Evolutionary conservation across 2,888 invertebrate genomes (phyloP).

Genomic region (Lottia scabra): DNA sequence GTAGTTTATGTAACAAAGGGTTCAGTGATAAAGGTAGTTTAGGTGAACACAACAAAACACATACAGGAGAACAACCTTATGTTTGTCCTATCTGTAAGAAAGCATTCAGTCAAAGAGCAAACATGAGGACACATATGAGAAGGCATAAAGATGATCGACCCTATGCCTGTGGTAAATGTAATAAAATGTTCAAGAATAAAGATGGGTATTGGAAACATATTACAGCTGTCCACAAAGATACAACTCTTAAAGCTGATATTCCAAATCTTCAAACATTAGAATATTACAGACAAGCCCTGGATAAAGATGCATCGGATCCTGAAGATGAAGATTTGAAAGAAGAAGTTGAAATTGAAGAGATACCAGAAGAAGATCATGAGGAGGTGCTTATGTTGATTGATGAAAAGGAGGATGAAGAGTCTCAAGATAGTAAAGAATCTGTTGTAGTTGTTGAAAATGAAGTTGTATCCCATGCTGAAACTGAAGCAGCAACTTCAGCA

Average conservation of each 20-base stretch:
- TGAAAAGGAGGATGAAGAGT: too few species aligned
- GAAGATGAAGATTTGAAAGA: not conserved
- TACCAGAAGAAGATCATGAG: too few species aligned
- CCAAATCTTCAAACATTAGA: not conserved
- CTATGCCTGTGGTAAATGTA: slow-evolving; percentile 10
- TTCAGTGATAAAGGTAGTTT: slow-evolving; percentile 17
- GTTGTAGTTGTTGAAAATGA: too few species aligned
- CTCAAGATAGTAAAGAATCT: too few species aligned
- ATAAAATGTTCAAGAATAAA: slow-evolving; percentile 13
- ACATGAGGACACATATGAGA: slow-evolving; percentile 22
- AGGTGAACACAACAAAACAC: slow-evolving; percentile 24
- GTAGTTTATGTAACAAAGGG: slow-evolving; percentile 29
- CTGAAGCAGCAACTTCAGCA: too few species aligned
- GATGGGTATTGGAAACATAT: slow-evolving; percentile 14
- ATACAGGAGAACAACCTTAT: slow-evolving; percentile 26
- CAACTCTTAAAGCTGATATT: not conserved
- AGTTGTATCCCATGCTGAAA: too few species aligned
- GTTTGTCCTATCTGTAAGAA: slow-evolving; percentile 25
- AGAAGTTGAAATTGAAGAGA: too few species aligned
- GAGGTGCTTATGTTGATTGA: too few species aligned
- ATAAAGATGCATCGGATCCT: not conserved
- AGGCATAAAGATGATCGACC: slow-evolving; percentile 11
- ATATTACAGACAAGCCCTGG: not conserved
- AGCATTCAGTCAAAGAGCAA: slow-evolving; percentile 20
- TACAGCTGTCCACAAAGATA: not conserved